phyloP scores from a whole-genome alignment of 1,140 invertebrate genomes.

The Bombus pyrosoma region DNA sequence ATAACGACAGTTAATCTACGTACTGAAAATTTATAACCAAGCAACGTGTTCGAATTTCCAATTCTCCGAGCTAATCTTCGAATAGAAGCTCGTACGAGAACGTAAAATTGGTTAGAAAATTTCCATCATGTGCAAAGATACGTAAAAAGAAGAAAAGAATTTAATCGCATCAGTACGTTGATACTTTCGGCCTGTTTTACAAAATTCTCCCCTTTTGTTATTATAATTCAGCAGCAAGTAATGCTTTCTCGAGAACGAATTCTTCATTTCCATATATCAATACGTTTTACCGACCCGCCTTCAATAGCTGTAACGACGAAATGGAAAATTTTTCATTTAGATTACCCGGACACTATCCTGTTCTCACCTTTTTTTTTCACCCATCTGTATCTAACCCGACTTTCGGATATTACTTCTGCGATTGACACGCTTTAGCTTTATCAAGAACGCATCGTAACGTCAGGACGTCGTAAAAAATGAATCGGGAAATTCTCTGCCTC shows the following conservation, averaged over 20 bases:
- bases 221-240: neutral
- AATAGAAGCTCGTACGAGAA: neutral
- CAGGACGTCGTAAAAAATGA: conserved; percentile 10
- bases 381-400: neutral
- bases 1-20: neutral
- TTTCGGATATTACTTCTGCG: conserved; percentile 33
- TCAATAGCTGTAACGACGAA: neutral
- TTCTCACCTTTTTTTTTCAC: conserved; percentile 12
- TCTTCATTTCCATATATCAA: conserved; percentile 11
- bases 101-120: neutral
- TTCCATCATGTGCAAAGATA: neutral
- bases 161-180: neutral
- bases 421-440: conserved; percentile 40
- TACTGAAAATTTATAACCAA: neutral
- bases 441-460: neutral
- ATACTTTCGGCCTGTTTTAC: neutral
- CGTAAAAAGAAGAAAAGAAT: neutral
- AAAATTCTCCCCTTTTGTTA: neutral
- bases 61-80: neutral
- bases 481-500: neutral
- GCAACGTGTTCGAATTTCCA: neutral
- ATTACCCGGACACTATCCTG: conserved; percentile 5
- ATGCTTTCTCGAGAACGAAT: conserved; percentile 22
- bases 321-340: conserved; percentile 28
- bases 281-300: conserved; percentile 10